Conservation (phyloP, 1,140 invertebrate genomes). For the Ceratosolen fusciceps region DNA sequence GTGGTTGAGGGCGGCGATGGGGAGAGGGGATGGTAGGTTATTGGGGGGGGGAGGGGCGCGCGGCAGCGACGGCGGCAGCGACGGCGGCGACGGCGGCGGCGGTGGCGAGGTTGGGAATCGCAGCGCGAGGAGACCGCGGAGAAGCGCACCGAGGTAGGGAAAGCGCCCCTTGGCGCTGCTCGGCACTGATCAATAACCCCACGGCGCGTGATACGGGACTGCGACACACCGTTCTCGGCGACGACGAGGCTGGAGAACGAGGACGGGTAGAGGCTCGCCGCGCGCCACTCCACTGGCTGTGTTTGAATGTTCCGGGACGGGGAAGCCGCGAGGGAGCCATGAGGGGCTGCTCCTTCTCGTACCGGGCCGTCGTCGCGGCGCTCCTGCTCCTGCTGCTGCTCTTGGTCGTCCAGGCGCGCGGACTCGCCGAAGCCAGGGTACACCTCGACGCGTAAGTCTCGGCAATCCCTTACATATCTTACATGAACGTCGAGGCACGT, state of each 20-base stretch:
- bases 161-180: neutral
- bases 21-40: too few species aligned
- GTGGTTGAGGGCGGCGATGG: too few species aligned
- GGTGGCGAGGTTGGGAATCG: neutral
- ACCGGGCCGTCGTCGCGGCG: neutral
- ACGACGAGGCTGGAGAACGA: neutral
- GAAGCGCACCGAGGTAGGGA: neutral
- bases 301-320: conserved; percentile 10
- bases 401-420: neutral
- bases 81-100: neutral
- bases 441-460: conserved; percentile 40
- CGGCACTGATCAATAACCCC: neutral
- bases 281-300: neutral
- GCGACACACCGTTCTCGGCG: neutral
- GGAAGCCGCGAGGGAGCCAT: conserved; percentile 15
- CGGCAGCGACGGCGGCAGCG: too few species aligned
- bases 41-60: too few species aligned
- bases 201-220: neutral
- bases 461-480: too few species aligned
- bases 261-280: neutral
- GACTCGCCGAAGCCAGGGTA: conserved; percentile 3
- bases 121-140: neutral
- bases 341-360: conserved; percentile 9
- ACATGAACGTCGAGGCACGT: too few species aligned
- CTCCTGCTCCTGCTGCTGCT: conserved; percentile 6